phyloP scores from a whole-genome alignment of 2,113 vertebrate species.

The Sorex araneus region DNA sequence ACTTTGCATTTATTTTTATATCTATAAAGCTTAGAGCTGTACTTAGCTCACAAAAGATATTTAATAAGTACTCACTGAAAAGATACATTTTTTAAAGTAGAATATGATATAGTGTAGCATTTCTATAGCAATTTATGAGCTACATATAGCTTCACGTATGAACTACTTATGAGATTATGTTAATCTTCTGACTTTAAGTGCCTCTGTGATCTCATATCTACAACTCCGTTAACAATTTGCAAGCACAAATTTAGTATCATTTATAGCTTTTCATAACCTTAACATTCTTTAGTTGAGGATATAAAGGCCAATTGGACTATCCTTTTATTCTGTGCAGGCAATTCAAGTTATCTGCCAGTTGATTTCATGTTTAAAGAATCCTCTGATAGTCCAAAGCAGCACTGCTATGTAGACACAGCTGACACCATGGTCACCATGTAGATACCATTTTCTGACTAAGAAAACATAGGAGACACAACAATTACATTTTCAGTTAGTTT shows the following conservation, averaged over 20 bases:
- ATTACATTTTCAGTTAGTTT: background rate
- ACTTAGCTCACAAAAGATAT: background rate
- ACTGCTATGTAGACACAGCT: background rate
- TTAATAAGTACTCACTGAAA: slow-evolving; percentile 16
- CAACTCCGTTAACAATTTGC: background rate
- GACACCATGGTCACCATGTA: background rate
- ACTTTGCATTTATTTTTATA: background rate
- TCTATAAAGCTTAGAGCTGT: background rate
- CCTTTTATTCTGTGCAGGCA: background rate
- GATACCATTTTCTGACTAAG: background rate
- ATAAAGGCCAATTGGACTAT: background rate
- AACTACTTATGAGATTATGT: background rate
- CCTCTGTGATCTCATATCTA: background rate
- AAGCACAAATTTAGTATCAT: background rate
- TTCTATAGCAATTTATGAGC: background rate
- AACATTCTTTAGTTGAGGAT: background rate
- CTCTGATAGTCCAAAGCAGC: background rate
- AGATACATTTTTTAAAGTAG: background rate
- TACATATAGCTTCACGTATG: background rate
- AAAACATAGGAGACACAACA: background rate
- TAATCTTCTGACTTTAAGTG: background rate
- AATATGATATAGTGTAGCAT: background rate
- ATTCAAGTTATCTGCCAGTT: background rate
- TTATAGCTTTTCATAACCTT: background rate
- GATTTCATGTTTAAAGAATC: background rate